phyloP scores from a whole-genome alignment of 2,888 invertebrate genomes.

The Lasiommata megera region DNA sequence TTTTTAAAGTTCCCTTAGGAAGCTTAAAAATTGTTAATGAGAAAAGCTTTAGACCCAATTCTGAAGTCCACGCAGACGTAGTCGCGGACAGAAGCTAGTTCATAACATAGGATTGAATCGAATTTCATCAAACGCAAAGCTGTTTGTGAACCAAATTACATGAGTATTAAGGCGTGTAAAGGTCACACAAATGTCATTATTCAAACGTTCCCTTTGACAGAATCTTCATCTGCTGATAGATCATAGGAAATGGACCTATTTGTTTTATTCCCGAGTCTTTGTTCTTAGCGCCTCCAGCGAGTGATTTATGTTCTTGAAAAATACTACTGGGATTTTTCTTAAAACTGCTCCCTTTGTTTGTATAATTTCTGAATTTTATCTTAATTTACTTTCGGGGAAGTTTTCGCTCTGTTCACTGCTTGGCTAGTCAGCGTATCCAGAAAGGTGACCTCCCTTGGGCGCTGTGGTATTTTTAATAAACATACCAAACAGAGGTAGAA shows the following conservation, averaged over 20 bases:
- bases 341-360: slow-evolving; percentile 10
- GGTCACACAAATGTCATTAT: slow-evolving; percentile 18
- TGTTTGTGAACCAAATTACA: neutral
- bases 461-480: too few species aligned
- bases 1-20: too few species aligned
- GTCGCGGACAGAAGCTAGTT: too few species aligned
- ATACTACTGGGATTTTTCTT: slow-evolving; percentile 18
- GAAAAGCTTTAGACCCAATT: too few species aligned
- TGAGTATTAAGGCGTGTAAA: neutral
- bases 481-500: too few species aligned
- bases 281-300: slow-evolving; percentile 36
- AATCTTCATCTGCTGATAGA: slow-evolving; percentile 39
- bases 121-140: too few species aligned
- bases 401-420: neutral
- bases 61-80: too few species aligned
- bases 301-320: slow-evolving; percentile 38
- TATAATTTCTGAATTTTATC: slow-evolving; percentile 6
- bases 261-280: slow-evolving; percentile 38
- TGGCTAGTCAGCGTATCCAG: neutral
- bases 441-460: too few species aligned
- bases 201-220: slow-evolving; percentile 30
- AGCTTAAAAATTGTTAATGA: too few species aligned
- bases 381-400: neutral
- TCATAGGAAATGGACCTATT: slow-evolving; percentile 40
- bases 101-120: too few species aligned